These are phyloP conservation scores for Idaea aversata DNA, from an alignment of 2,888 invertebrate species.

Conservation along the genomic window DNA sequence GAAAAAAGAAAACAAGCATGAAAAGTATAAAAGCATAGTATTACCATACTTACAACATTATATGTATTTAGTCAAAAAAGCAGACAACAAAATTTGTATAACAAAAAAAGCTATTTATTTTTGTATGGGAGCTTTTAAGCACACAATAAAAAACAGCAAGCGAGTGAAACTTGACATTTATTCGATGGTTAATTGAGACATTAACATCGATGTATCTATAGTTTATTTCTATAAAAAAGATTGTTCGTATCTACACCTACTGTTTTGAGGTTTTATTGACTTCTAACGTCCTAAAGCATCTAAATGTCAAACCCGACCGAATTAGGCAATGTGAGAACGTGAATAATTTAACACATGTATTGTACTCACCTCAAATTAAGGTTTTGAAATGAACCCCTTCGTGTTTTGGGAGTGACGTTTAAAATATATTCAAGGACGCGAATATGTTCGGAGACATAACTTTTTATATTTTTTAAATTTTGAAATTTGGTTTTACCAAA, in stretches of 20 bases:
- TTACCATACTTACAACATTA: conserved; percentile 6
- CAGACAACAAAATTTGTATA: conserved; percentile 5
- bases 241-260: not conserved
- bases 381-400: conserved; percentile 23
- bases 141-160: not conserved
- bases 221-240: not conserved
- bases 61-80: conserved; percentile 17
- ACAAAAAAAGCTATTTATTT: conserved; percentile 10
- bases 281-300: not conserved
- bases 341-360: conserved; percentile 47
- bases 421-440: conserved; percentile 25
- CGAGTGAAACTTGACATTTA: conserved; percentile 1
- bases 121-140: not conserved
- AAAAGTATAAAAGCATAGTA: conserved; percentile 10
- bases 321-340: conserved; percentile 30
- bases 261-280: not conserved
- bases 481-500: conserved; percentile 4
- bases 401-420: conserved; percentile 32
- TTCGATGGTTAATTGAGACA: not conserved
- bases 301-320: conserved; percentile 45
- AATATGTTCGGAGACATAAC: conserved; percentile 13
- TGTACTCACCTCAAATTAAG: conserved; percentile 37
- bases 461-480: conserved; percentile 24
- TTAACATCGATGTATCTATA: not conserved
- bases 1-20: conserved; percentile 9